Base-by-base conservation (phyloP, 2,888 invertebrate species). In the Serripes groenlandicus region DNA sequence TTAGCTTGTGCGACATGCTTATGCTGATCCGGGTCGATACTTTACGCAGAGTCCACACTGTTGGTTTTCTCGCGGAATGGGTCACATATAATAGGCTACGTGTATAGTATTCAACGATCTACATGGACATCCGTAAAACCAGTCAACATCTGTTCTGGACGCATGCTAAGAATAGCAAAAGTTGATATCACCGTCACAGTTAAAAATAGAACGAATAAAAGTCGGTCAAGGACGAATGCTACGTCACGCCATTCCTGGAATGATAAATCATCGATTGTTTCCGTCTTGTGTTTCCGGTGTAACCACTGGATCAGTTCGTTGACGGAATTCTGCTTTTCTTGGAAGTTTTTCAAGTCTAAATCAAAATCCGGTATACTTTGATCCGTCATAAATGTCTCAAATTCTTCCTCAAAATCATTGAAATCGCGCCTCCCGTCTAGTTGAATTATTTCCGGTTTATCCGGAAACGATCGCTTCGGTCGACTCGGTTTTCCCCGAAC, bases 171-270 rank as follows among this genome's bases (percentile, higher is more conserved):
- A n/a, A 92, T 90, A 28, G 81, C 84, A 5, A 88, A 85, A 0
- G 92, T 90, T 1, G 92, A 90, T 18, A 91, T 75, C 23, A 90
- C 82, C 0, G 91, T 92, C 21, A 90, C 71, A 5, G 91, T 9
- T 3, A 92, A 86, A 85, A 91, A 92, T 28, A 91, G 26, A 52
- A 91, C 87, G 75, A 92, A 92, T 28, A 92, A 82, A 7, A 92
- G 79, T 18, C 92, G 72, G 74, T 92, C 92, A n/a, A 90, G 79
- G 5, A 92, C 91, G 72, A 87, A 91, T 2, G 92, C 92, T 0
- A 92, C 90, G 70, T 92, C 90, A 2, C 91, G 86, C 92, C 92
- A 92, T 86, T 92, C 91, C 37, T 89, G 82, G 70, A 88, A 92
- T 9, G 89, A 85, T 30, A 89, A 80, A 23, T 90, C 90, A 34